Conservation (phyloP, 1,140 invertebrate genomes). For the Lepidurus packardi region DNA sequence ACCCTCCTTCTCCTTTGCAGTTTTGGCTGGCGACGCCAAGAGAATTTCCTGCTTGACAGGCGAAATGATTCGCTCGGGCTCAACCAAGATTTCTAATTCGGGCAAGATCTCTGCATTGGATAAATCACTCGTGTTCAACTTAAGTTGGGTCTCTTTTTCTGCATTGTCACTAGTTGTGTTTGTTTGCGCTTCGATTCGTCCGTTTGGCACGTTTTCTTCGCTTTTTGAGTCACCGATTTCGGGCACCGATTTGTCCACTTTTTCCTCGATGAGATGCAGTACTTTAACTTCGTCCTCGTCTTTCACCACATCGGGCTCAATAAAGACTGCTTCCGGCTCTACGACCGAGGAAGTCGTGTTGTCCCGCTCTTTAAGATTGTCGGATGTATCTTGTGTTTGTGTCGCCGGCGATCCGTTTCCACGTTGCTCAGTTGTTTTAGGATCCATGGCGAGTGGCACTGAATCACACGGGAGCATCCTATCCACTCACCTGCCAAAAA, state of each 20-base stretch:
- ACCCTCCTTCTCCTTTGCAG: background rate
- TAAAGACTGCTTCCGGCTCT: background rate
- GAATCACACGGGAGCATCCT: slow-evolving; percentile 11
- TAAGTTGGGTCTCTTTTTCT: background rate
- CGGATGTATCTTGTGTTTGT: background rate
- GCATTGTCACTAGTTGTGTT: background rate
- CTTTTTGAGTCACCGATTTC: slow-evolving; percentile 10
- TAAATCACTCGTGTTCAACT: background rate
- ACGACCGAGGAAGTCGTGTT: background rate
- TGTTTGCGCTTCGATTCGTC: background rate
- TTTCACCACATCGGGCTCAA: background rate
- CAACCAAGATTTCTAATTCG: background rate
- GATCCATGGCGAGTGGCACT: slow-evolving; percentile 5
- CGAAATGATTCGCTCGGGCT: background rate
- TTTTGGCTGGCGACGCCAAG: background rate
- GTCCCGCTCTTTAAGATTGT: background rate
- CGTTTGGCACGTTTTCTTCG: slow-evolving; percentile 19
- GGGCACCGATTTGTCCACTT: background rate
- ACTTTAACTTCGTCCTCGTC: background rate
- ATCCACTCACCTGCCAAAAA: background rate
- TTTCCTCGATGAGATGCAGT: background rate
- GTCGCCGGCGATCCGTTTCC: background rate
- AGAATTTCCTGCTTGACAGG: background rate
- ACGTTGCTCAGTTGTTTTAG: background rate
- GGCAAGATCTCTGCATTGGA: background rate